Base-by-base conservation (phyloP, 2,888 invertebrate species). In the Amphipoea lucens region DNA sequence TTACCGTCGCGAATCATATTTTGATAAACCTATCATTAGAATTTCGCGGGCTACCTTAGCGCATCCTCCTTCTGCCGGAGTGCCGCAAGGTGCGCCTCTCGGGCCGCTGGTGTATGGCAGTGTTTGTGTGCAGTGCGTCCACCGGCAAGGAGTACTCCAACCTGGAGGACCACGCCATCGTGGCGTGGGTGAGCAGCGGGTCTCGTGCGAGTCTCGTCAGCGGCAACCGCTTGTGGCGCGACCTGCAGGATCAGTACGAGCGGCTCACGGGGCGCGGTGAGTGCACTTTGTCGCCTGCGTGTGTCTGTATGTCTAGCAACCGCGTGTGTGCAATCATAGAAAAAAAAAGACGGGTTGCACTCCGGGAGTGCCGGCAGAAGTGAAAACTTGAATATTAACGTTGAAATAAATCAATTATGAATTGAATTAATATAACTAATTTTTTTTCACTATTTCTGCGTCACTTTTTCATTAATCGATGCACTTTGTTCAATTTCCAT, bases 91-190 rank as follows among this genome's bases (percentile, higher is more conserved):
- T 20, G 29, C 17, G 48, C 1, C 17, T 14, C n/a, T 29, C 36
- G 79, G 20, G 12, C 78, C 51, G 45, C 45, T 45, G 17, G 36
- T 69, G 82, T 63, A 20, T 14, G 54, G 23, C 14, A 9, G 40
- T 65, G 42, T 67, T 70, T 63, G 45, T 76, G 70, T 45, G 36
- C 84, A 90, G 89, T 1, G 57, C 74, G 54, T 57, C 70, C 7
- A 2, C 23, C 63, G 72, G 68, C 23, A 79, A 76, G 51, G 93
- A 92, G 92, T 96, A 95, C 90, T 92, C 94, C 0, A 80, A 81
- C 73, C 85, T 94, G 77, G 97, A 96, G 90, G 96, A 96, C 92
- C 94, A 92, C 86, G 94, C 93, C 9, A 95, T 96, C 79, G 95
- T 96, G 76, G 75, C 92, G 54, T 96, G 94, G 95, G 83, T 96